Percentiles rank a stretch among this genome's conserved stretches.
phyloP scores from a whole-genome alignment of 2,113 vertebrate genomes.

The Anolis sagrei region DNA sequence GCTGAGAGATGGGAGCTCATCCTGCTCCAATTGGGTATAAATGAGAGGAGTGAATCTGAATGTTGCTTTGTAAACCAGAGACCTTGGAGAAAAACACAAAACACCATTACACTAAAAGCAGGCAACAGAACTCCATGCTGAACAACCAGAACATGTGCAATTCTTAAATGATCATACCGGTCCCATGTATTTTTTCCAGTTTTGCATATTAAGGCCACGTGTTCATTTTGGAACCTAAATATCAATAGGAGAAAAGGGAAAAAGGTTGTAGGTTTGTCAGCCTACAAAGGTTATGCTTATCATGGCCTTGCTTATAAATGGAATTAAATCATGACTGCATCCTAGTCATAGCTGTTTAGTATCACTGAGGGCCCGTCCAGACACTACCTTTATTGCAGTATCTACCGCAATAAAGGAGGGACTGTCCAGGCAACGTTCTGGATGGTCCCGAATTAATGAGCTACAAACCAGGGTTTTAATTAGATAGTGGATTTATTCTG shows the following conservation, averaged over 20 bases:
- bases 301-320: neutral
- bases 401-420: no score
- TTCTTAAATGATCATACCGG: conserved; percentile 75
- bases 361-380: no score
- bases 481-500: no score
- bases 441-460: no score
- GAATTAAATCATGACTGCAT: neutral
- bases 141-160: conserved; percentile 58
- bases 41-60: neutral
- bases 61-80: conserved; percentile 39
- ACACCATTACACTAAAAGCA: conserved; percentile 56
- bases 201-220: conserved; percentile 83
- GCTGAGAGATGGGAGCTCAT: no score
- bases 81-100: conserved; percentile 51
- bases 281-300: neutral
- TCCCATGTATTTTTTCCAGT: conserved; percentile 84
- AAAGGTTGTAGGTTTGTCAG: conserved; percentile 22
- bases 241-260: conserved; percentile 68
- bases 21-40: no score
- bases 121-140: conserved; percentile 62
- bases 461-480: no score
- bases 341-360: neutral
- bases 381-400: no score
- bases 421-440: no score
- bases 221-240: conserved; percentile 84